Evolutionary conservation across 2,113 vertebrate genomes (phyloP).

Genomic region (Ptychochromis oligacanthus): DNA sequence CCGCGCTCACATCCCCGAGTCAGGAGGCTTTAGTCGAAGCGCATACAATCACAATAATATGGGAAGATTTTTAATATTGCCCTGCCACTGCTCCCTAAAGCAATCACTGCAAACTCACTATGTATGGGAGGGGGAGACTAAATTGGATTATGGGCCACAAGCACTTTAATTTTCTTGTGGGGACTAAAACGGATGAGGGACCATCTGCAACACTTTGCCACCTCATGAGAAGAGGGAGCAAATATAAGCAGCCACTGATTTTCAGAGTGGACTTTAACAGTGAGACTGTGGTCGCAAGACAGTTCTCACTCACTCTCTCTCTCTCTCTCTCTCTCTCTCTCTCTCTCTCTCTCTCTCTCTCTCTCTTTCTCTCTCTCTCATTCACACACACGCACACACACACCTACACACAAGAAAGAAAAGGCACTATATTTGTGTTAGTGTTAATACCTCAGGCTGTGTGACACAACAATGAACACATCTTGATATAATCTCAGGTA

Average conservation of each 20-base stretch:
- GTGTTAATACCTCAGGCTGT: neutral
- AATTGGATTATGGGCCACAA: slow-evolving; percentile 83
- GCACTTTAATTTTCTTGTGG: slow-evolving; percentile 82
- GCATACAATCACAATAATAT: slow-evolving; percentile 74
- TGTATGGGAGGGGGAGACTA: slow-evolving; percentile 54
- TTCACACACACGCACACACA: too few relatives aligned
- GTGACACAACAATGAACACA: slow-evolving; percentile 42
- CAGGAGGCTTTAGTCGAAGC: slow-evolving; percentile 68
- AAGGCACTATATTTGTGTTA: neutral
- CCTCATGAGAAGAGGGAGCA: slow-evolving; percentile 41
- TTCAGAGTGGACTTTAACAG: slow-evolving; percentile 30
- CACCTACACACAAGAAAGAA: neutral
- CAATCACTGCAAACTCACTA: slow-evolving; percentile 70
- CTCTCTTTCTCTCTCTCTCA: neutral
- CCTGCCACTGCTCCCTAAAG: slow-evolving; percentile 78
- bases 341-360: neutral
- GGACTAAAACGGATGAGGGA: slow-evolving; percentile 67
- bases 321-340: neutral
- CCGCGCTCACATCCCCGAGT: slow-evolving; percentile 60
- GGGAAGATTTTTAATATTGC: slow-evolving; percentile 79
- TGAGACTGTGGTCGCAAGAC: neutral
- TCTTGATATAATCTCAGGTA: slow-evolving; percentile 46
- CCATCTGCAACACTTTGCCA: slow-evolving; percentile 69
- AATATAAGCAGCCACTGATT: slow-evolving; percentile 43
- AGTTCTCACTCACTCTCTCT: neutral